Evolutionary conservation across 2,888 invertebrate genomes (phyloP), one percentile per base, ranked within the genome.

Genomic region (Empis livida): DNA sequence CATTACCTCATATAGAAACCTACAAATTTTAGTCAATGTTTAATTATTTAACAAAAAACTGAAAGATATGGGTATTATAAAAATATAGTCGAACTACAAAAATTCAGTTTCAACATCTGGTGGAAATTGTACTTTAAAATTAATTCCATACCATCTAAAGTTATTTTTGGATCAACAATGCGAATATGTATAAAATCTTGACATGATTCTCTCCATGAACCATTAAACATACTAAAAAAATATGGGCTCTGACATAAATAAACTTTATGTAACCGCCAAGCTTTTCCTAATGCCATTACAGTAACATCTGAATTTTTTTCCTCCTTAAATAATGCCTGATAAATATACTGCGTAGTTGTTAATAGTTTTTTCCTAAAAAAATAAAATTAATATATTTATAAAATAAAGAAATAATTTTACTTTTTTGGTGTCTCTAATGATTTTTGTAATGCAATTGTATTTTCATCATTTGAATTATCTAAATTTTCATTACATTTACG

Each of bases 241-340:
- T 86, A 86, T 1, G 82, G 81, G 59, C 84, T 84, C 75, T 87
- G 86, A 56, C 80, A 80, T 41, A 88, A 71, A 61, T 88, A 88
- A 37, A 87, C 76, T 69, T 82, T 84, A 63, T 88, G 88, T 39
- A 88, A 69, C 57, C 76, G 74, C 80, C 86, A 87, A 51, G 80
- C 77, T 61, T 76, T 77, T 20, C 79, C 80, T 46, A 85, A 64
- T 43, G 85, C 84, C 58, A 75, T 70, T 8, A 88, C 80, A 27
- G 78, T 78, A 40, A 88, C 73, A 63, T 88, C 87, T 43, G 83
- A 83, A 57, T 81, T 80, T 63, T 80, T 78, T 49, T 85, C 82
- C 62, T 86, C 81, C 58, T 80, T 73, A 61, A 83, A 86, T 38
- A 86, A 65, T 0, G 82, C 80, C 61, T 84, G 79, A 61, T 84